Evolutionary conservation across 1,140 invertebrate species (phyloP).

Genomic region (Eupeodes corollae): DNA sequence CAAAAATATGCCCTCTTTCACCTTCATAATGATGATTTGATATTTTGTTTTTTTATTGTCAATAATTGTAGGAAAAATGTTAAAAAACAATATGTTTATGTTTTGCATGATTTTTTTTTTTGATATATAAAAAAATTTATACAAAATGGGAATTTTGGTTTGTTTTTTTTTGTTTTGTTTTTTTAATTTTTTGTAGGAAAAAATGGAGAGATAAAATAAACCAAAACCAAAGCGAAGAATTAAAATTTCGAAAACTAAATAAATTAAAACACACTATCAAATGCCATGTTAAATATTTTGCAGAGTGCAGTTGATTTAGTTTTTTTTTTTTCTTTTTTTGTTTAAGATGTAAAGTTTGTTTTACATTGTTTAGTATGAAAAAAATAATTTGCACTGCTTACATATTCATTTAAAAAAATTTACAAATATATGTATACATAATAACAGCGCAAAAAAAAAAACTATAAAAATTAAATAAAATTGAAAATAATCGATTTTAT

Average conservation of each 20-base stretch:
- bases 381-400: slow-evolving; percentile 19
- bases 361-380: slow-evolving; percentile 9
- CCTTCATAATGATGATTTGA: not conserved
- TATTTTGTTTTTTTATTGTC: not conserved
- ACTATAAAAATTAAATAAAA: slow-evolving; percentile 4
- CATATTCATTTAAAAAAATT: slow-evolving; percentile 30
- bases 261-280: no score
- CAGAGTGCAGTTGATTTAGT: no score
- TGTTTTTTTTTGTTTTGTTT: no score
- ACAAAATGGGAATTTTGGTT: no score
- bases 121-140: no score
- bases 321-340: no score
- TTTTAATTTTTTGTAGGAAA: no score
- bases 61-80: not conserved
- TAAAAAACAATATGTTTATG: not conserved
- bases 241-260: not conserved
- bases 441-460: slow-evolving; percentile 34
- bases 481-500: no score
- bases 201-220: not conserved
- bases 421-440: slow-evolving; percentile 6
- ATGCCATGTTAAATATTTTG: no score
- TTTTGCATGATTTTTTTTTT: no score
- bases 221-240: not conserved
- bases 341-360: not conserved
- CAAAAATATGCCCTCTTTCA: not conserved